Evolutionary conservation across 2,113 vertebrate genomes (phyloP), one percentile per base, ranked within the genome.

Genomic region (Vulpes vulpes): DNA sequence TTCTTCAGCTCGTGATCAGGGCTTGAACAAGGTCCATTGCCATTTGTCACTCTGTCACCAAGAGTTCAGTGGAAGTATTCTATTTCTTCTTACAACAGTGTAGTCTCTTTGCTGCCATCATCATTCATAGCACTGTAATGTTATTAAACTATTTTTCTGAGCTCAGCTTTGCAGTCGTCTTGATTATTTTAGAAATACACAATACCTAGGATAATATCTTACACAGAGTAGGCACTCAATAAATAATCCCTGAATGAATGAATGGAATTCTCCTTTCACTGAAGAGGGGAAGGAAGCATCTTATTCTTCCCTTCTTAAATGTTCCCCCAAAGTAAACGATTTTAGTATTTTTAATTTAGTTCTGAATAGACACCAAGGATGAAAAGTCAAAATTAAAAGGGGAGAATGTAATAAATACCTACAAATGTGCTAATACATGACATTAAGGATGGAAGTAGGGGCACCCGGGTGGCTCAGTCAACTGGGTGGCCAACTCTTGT

Each of bases 1-100:
- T 96, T 74, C 74, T 95, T 97, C 17, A 94, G 76, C 62, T 96
- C 43, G 81, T 23, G 53, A 78, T 78, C 53, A 69, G 69, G 25
- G 23, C 32, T 93, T 59, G 53, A 90, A 92, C 64, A 96, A 89
- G 74, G 84, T 90, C 80, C 96, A 59, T 15, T 65, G 76, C 57
- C 84, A 88, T 92, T 96, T 87, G 87, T 95, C 76, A 93, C 51
- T 79, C 38, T 86, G 91, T 93, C 86, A 94, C 78, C 84, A 71
- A 73, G 38, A 83, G 87, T 64, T 94, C 95, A 96, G 43, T n/a
- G 23, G 73, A 90, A 93, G 83, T 89, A 38, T 84, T 97, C 38
- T 84, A 43, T 84, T 93, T 94, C 60, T 78, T 78, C 53, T 94
- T 73, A 76, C 62, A 89, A 89, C 16, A 86, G 57, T n/a, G 74